Conservation (phyloP, 2,113 vertebrate species). For the Oncorhynchus gorbuscha region DNA sequence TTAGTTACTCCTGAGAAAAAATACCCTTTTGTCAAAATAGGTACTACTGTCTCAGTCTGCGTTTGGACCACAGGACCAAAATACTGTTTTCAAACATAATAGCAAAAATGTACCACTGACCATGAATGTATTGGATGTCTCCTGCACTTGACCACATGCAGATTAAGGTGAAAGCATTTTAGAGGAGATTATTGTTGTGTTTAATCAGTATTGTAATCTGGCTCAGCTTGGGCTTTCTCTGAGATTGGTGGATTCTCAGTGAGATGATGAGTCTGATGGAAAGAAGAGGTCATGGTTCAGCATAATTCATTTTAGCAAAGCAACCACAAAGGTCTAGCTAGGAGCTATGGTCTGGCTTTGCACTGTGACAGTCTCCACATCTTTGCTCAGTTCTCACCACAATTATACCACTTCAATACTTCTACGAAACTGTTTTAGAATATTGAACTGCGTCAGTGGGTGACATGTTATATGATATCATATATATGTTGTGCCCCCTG, state of each 20-base stretch:
- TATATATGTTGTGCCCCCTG: neutral
- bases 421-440: too few relatives aligned
- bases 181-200: neutral
- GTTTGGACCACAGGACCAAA: neutral
- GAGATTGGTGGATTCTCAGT: neutral
- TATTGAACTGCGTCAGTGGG: too few relatives aligned
- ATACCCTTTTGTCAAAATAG: too few relatives aligned
- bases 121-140: neutral
- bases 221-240: neutral
- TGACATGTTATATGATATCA: too few relatives aligned
- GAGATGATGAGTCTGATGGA: neutral
- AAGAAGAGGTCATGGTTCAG: neutral
- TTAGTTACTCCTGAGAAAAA: neutral
- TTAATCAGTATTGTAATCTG: neutral
- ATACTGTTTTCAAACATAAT: neutral
- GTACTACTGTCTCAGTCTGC: neutral
- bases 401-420: too few relatives aligned
- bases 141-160: neutral
- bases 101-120: neutral
- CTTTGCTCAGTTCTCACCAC: too few relatives aligned
- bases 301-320: too few relatives aligned
- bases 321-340: too few relatives aligned
- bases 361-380: too few relatives aligned
- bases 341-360: too few relatives aligned
- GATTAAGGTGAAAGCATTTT: too few relatives aligned